Percentiles rank a stretch among this genome's conserved stretches.
Evolutionary conservation across 2,888 invertebrate genomes (phyloP).

Genomic region (Clitarchus hookeri): DNA sequence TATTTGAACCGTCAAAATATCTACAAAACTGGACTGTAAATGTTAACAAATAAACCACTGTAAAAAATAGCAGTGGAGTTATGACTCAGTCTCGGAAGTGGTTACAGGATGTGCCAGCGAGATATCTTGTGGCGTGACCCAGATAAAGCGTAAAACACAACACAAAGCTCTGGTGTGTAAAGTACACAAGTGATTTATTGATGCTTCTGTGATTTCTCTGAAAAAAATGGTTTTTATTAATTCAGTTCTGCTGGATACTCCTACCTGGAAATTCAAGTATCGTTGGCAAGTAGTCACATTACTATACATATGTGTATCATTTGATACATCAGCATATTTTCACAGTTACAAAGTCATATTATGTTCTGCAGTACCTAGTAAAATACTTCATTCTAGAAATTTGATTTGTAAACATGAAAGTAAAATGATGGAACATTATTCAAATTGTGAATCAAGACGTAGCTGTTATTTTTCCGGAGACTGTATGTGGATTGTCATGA

Average conservation of each 20-base stretch:
- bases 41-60: background rate
- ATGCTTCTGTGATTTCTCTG: background rate
- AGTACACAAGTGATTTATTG: background rate
- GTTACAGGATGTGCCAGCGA: constrained; percentile 15
- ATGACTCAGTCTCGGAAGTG: constrained; percentile 16
- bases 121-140: background rate
- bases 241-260: constrained; percentile 33
- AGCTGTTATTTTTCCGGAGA: too few species aligned
- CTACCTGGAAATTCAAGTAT: constrained; percentile 49
- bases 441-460: too few species aligned
- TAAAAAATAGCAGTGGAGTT: background rate
- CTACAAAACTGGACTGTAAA: background rate
- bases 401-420: too few species aligned
- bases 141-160: background rate
- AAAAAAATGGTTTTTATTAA: background rate
- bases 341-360: too few species aligned
- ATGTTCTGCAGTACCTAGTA: too few species aligned
- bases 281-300: constrained; percentile 47
- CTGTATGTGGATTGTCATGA: too few species aligned
- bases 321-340: too few species aligned
- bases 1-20: background rate
- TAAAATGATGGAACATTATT: too few species aligned
- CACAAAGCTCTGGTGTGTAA: background rate
- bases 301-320: too few species aligned
- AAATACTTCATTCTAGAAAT: too few species aligned